phyloP scores from a whole-genome alignment of 2,797 vertebrate genomes.

The Rachycentron canadum region DNA sequence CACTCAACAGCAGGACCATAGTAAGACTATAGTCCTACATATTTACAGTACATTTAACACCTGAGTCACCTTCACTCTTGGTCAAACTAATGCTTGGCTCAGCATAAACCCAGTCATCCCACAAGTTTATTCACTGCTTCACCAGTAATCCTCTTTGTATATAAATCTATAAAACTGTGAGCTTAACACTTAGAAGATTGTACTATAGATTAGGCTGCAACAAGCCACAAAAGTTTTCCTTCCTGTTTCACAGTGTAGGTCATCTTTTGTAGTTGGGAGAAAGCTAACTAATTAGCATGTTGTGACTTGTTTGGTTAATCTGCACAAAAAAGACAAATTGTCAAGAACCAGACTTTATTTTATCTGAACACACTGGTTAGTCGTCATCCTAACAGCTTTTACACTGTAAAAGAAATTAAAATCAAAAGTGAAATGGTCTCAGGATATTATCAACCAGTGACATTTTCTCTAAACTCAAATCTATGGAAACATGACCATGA shows the following conservation, averaged over 20 bases:
- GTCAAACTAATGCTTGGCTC: slow-evolving; percentile 27
- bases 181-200: slow-evolving; percentile 23
- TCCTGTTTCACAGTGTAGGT: not conserved
- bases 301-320: no score
- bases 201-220: not conserved
- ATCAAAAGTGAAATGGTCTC: no score
- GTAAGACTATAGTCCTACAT: not conserved
- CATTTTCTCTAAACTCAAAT: no score
- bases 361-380: no score
- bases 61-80: not conserved
- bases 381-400: no score
- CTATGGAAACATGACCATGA: no score
- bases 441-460: no score
- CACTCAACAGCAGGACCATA: no score
- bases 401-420: no score
- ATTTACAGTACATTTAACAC: slow-evolving; percentile 1
- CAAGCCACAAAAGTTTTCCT: not conserved
- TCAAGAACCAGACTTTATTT: no score
- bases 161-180: slow-evolving; percentile 26
- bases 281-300: no score
- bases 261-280: not conserved
- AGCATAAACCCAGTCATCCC: slow-evolving; percentile 29
- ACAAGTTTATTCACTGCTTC: slow-evolving; percentile 43
- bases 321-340: no score
- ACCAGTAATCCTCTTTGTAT: slow-evolving; percentile 53